Percentiles rank a stretch among this genome's conserved stretches.
These are phyloP conservation scores for Homarus gammarus DNA, from an alignment of 2,888 invertebrate species.

Conservation along the genomic window DNA sequence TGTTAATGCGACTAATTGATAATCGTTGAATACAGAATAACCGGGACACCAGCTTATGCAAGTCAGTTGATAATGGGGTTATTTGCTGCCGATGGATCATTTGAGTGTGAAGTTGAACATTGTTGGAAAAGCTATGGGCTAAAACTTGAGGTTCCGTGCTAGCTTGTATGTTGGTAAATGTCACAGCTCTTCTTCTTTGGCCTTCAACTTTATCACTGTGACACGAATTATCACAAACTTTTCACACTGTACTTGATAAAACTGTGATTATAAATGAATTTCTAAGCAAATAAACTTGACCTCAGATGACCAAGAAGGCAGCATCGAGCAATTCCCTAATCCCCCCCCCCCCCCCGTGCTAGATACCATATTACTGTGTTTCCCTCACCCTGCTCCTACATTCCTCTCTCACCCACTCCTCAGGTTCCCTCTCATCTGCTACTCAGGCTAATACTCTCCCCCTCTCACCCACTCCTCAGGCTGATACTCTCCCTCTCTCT, in stretches of 20 bases:
- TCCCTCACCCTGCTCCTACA: not conserved
- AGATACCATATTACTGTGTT: not conserved
- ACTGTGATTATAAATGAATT: constrained; percentile 33
- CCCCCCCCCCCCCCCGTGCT: not conserved
- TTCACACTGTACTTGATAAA: constrained; percentile 24
- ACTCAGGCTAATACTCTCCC: too few relatives aligned
- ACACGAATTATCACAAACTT: constrained; percentile 29
- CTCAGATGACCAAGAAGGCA: constrained; percentile 54
- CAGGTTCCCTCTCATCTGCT: too few relatives aligned
- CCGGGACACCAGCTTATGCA: constrained; percentile 69
- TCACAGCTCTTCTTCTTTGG: constrained; percentile 33
- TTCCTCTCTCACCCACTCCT: too few relatives aligned
- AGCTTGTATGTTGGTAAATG: constrained; percentile 6
- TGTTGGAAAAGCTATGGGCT: constrained; percentile 25
- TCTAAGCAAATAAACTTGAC: constrained; percentile 38
- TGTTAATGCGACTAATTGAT: constrained; percentile 25
- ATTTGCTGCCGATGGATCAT: constrained; percentile 48
- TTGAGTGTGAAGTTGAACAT: constrained; percentile 53
- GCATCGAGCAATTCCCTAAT: constrained; percentile 37
- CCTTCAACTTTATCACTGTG: constrained; percentile 8
- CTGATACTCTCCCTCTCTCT: not conserved
- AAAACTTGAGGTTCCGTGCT: constrained; percentile 12
- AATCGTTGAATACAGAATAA: constrained; percentile 40
- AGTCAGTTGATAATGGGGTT: constrained; percentile 43
- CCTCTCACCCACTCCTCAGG: not conserved